Evolutionary conservation across 1,140 invertebrate genomes (phyloP).

Genomic region (Dreissena rostriformis): DNA sequence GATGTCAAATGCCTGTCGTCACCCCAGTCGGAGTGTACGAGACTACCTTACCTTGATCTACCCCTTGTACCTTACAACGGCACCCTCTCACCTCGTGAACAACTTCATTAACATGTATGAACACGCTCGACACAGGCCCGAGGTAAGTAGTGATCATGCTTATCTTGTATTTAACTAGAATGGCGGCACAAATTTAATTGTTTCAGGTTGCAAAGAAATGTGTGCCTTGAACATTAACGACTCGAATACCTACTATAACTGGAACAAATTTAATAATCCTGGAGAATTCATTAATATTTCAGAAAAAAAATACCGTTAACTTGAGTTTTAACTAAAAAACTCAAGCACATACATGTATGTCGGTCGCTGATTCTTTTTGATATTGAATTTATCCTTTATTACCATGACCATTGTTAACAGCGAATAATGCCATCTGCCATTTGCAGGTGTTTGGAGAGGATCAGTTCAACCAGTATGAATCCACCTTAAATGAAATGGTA

Average conservation of each 20-base stretch:
- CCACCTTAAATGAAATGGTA: slow-evolving; percentile 39
- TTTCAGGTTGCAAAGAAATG: not conserved
- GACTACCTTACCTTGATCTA: slow-evolving; percentile 47
- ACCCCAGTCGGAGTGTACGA: slow-evolving; percentile 43
- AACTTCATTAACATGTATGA: slow-evolving; percentile 48
- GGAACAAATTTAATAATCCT: too few species aligned
- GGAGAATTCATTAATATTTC: too few species aligned
- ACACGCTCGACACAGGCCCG: slow-evolving; percentile 49
- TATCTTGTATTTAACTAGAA: not conserved
- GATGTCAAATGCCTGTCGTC: slow-evolving; percentile 33
- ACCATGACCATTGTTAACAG: too few species aligned
- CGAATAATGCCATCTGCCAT: too few species aligned
- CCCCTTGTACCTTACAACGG: slow-evolving; percentile 37
- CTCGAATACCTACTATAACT: too few species aligned
- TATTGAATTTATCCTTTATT: too few species aligned
- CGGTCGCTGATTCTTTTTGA: too few species aligned
- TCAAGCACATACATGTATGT: too few species aligned
- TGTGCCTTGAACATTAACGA: not conserved
- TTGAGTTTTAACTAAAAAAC: too few species aligned
- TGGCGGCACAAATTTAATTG: not conserved
- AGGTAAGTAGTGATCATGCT: slow-evolving; percentile 5
- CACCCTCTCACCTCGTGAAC: slow-evolving; percentile 29
- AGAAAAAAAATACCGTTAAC: too few species aligned
- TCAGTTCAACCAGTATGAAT: slow-evolving; percentile 31
- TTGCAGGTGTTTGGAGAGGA: slow-evolving; percentile 46